These are phyloP conservation scores for Aramus guarauna DNA, from an alignment of 2,113 vertebrate genomes.

Conservation along the genomic window DNA sequence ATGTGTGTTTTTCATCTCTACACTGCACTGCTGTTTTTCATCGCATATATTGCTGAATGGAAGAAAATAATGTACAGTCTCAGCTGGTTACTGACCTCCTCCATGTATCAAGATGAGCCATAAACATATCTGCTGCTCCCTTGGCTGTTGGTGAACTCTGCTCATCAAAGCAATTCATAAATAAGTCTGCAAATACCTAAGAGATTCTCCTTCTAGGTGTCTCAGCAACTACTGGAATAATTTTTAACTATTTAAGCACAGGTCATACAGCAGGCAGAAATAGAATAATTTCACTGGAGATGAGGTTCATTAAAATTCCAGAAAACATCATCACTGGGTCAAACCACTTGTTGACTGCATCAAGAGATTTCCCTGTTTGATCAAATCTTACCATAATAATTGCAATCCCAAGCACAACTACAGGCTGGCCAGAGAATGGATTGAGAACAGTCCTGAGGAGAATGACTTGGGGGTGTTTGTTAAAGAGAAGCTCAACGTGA, in stretches of 20 bases:
- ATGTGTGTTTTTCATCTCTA: conserved; percentile 33
- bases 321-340: not conserved
- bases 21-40: not conserved
- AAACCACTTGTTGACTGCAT: not conserved
- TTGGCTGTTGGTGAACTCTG: not conserved
- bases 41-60: conserved; percentile 30
- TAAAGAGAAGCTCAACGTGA: no score
- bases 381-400: not conserved
- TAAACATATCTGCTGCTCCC: conserved; percentile 22
- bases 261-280: not conserved
- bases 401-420: no score
- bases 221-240: not conserved
- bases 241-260: not conserved
- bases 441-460: no score
- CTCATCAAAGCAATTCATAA: conserved; percentile 9
- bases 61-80: conserved; percentile 35
- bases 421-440: no score
- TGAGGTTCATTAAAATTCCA: not conserved
- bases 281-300: not conserved
- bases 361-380: not conserved
- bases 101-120: conserved; percentile 39
- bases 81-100: conserved; percentile 21
- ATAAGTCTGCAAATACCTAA: not conserved
- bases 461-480: no score
- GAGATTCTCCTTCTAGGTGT: not conserved